A percentile compares a stretch with the other conserved stretches of the same genome.
These are phyloP conservation scores for Agrochola litura DNA, from an alignment of 2,888 invertebrate species.

Conservation along the genomic window DNA sequence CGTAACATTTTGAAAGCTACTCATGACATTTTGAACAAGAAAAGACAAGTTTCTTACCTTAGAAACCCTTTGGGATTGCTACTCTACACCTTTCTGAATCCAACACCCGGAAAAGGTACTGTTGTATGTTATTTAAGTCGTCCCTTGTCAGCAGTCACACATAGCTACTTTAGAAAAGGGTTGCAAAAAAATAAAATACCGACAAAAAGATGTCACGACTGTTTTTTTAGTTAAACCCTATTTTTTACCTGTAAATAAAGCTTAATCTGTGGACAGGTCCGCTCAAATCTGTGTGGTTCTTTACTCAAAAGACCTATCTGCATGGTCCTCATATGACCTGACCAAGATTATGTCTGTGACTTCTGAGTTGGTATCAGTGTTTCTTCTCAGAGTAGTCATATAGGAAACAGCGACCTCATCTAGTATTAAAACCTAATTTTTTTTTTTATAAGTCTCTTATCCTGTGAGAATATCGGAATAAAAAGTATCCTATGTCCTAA, in stretches of 20 bases:
- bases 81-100: conserved; percentile 1
- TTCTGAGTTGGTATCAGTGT: neutral
- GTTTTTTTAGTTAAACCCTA: neutral
- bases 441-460: neutral
- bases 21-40: neutral
- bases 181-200: neutral
- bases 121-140: conserved; percentile 15
- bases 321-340: neutral
- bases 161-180: neutral
- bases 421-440: neutral
- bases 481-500: too few relatives aligned
- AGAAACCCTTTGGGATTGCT: conserved; percentile 20
- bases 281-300: neutral
- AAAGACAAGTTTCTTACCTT: neutral
- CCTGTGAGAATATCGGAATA: too few relatives aligned
- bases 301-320: neutral
- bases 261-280: neutral
- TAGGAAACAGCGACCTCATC: neutral
- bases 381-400: neutral
- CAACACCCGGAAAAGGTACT: conserved; percentile 1
- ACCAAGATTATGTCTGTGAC: neutral
- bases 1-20: neutral
- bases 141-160: conserved; percentile 10
- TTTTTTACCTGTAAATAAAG: neutral
- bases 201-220: neutral